Base-by-base conservation (phyloP, 2,888 invertebrate genomes). In the Cheilosia vernalis region DNA sequence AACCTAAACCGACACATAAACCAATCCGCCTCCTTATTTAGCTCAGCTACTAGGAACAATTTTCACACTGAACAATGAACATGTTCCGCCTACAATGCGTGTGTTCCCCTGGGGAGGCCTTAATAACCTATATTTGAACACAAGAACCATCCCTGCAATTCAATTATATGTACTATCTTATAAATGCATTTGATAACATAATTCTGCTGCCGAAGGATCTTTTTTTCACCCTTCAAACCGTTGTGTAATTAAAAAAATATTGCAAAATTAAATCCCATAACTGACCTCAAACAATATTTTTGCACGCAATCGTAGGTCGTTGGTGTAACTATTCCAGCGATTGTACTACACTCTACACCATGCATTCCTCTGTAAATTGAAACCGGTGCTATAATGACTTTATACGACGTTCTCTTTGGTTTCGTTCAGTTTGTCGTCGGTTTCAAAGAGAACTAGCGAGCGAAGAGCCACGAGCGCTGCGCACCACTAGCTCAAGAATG, bases 231-330 rank as follows among this genome's bases (percentile, higher is more conserved):
- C 7, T 24, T 44, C 13, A 4, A n/a, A n/a, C 24, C 13, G 2
- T 44, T 1, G 2, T 5, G 30, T 30, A 19, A 30, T 6, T 27
- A 53, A 40, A 1, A 1, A 42, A 42, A 51, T 4, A 53, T 61
- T 30, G 15, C n/a, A 33, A 42, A 67, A 67, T 51, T 1, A 40
- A 44, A 44, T 64, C 47, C 15, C 44, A 47, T 53, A 80, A 73
- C 80, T 73, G 80, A 73, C 80, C 80, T 80, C 19, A 61, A 80
- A 67, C 80, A 80, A 80, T 67, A 80, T 6, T 47, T 70, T 72
- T 55, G 19, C 60, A 72, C 61, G 60, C 72, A 70, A 70, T 40
- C 70, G 60, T 70, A 10, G 10, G 40, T 64, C 37, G 4, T 53
- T 60, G 66, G 49, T 58, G 47, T 51, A 40, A 24, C 55, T 40